A percentile compares a stretch with the other conserved stretches of the same genome.
phyloP scores from a whole-genome alignment of 2,797 vertebrate species.

The Eulemur mongoz region DNA sequence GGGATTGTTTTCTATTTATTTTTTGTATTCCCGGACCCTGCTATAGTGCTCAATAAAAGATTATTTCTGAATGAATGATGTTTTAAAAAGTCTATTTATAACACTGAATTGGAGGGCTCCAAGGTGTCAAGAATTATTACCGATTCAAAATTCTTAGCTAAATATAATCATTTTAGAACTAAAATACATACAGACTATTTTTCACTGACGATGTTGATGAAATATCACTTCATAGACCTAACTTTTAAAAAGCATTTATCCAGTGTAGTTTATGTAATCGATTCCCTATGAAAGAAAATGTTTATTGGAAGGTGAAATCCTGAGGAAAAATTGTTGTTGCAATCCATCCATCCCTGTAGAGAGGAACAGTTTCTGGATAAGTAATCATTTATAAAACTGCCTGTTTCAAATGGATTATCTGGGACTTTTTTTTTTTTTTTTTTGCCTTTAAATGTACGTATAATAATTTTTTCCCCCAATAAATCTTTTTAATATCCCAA shows the following conservation, averaged over 20 bases:
- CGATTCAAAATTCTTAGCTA: background rate
- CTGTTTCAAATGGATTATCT: background rate
- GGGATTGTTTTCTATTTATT: slow-evolving; percentile 11
- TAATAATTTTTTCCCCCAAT: slow-evolving; percentile 53
- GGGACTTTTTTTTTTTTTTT: background rate
- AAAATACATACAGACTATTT: background rate
- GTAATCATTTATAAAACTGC: background rate
- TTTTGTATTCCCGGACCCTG: background rate
- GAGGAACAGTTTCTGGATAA: background rate
- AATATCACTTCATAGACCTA: background rate
- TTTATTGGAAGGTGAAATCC: background rate
- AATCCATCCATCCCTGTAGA: background rate
- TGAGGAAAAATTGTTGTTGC: background rate
- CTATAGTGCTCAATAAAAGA: background rate
- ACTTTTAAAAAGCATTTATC: background rate
- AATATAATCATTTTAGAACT: slow-evolving; percentile 43
- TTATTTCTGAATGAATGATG: background rate
- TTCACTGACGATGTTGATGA: background rate
- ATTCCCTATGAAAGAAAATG: background rate
- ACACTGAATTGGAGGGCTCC: background rate
- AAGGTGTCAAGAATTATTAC: background rate
- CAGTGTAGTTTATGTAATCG: background rate
- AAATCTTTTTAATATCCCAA: slow-evolving; percentile 84
- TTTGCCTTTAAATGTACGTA: background rate
- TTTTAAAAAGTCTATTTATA: slow-evolving; percentile 38